Percentiles rank a stretch among this genome's conserved stretches.
Evolutionary conservation across 2,888 invertebrate species (phyloP).

Genomic region (Nymphalis c-album): DNA sequence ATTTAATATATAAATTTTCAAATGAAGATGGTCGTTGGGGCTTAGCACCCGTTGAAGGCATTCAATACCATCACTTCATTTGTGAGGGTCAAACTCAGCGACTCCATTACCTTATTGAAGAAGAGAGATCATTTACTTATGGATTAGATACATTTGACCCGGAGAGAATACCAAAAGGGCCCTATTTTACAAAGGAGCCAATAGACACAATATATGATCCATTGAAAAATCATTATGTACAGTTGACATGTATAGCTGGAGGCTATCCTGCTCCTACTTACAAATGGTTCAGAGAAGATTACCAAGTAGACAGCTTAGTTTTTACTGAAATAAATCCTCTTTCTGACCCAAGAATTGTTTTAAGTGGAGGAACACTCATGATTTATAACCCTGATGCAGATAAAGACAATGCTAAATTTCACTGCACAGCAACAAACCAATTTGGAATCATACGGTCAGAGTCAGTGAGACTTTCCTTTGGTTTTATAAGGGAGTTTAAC

Average conservation of each 20-base stretch:
- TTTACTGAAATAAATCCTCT: conserved; percentile 90
- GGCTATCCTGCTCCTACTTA: conserved; percentile 95
- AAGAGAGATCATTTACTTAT: conserved; percentile 91
- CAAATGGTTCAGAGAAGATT: conserved; percentile 94
- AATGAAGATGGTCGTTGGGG: conserved; percentile 90
- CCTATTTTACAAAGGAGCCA: conserved; percentile 93
- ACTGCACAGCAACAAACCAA: conserved; percentile 94
- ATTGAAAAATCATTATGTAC: conserved; percentile 87
- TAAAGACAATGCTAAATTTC: conserved; percentile 92
- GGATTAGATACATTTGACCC: conserved; percentile 91
- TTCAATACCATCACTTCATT: conserved; percentile 89
- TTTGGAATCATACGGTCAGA: conserved; percentile 94
- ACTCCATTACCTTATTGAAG: conserved; percentile 85
- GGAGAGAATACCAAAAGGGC: conserved; percentile 91
- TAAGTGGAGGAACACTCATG: conserved; percentile 95
- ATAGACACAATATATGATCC: conserved; percentile 91
- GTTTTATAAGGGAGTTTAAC: conserved; percentile 94
- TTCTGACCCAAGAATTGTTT: conserved; percentile 86
- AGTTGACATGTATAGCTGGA: conserved; percentile 89
- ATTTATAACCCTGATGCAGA: conserved; percentile 92
- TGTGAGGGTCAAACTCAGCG: conserved; percentile 92
- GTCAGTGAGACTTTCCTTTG: conserved; percentile 93
- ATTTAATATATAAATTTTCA: conserved; percentile 89
- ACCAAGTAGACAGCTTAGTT: conserved; percentile 88
- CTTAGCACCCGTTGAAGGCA: conserved; percentile 89